A percentile compares a stretch with the other conserved stretches of the same genome.
Evolutionary conservation across 2,113 vertebrate genomes (phyloP).

Genomic region (Antechinus stuartii): DNA sequence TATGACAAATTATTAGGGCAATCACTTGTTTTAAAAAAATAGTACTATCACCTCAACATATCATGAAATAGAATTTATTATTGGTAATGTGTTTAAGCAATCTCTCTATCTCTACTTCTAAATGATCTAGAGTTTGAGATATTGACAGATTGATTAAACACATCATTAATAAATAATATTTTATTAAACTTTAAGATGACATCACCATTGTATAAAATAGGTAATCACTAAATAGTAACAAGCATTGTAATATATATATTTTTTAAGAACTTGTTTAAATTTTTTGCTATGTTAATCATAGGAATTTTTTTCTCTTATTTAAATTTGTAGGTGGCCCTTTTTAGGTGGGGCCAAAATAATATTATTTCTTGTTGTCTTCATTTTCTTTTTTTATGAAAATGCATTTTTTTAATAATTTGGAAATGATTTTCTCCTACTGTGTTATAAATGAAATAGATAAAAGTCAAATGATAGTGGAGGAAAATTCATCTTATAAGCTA

Average conservation of each 20-base stretch:
- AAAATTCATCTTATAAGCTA: slow-evolving; percentile 28
- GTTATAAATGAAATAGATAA: slow-evolving; percentile 25
- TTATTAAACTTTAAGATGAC: slow-evolving; percentile 11
- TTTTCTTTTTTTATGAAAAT: slow-evolving; percentile 33
- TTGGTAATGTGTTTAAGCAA: not conserved
- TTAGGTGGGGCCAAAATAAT: not conserved
- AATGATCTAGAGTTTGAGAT: not conserved
- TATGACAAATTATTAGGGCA: not conserved
- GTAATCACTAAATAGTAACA: slow-evolving; percentile 37
- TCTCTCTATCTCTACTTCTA: not conserved
- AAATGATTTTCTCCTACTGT: slow-evolving; percentile 3
- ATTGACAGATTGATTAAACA: slow-evolving; percentile 49
- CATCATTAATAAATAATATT: slow-evolving; percentile 28
- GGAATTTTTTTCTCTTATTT: slow-evolving; percentile 44
- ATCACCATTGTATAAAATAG: slow-evolving; percentile 6
- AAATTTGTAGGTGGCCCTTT: not conserved
- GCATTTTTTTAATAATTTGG: slow-evolving; percentile 36
- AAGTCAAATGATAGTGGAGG: not conserved
- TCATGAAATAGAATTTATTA: not conserved
- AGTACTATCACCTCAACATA: not conserved
- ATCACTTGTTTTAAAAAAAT: not conserved
- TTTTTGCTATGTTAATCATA: slow-evolving; percentile 26
- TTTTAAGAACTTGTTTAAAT: not conserved
- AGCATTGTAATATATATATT: slow-evolving; percentile 10
- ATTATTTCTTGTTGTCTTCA: slow-evolving; percentile 13